Evolutionary conservation across 2,797 vertebrate genomes (phyloP), one percentile per base, ranked within the genome.

Genomic region (Acanthurus leucopareius): DNA sequence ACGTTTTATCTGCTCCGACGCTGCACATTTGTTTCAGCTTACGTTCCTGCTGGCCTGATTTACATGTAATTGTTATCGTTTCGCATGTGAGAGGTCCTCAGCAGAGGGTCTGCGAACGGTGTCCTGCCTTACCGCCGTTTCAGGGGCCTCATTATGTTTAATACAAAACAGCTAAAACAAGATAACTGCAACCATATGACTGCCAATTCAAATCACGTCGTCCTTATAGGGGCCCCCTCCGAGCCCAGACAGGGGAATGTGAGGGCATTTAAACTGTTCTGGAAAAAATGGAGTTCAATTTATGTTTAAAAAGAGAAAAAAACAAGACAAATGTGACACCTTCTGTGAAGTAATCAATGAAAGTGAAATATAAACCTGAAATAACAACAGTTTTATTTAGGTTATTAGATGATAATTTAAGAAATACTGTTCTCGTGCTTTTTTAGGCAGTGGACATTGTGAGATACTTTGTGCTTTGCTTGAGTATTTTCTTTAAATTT

Each of bases 181-280:
- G 69, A 63, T 85, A 88, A 90, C 14, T 81, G 79, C 77, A 84
- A 70, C 86, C 86, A 89, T 20, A 73, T 84, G 84, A 69, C 53
- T 68, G 75, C 77, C 72, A 11, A n/a, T 61, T 70, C 54, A 20
- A 16, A 80, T 86, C 57, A 67, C 17, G 10, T 8, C 14, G 0
- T 40, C 7, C 17, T 20, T 7, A 22, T 7, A 25, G 51, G 22
- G 40, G 56, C 74, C 59, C 5, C 20, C n/a, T 56, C 61, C 25
- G 38, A 1, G 3, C 66, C 5, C 4, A 20, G 56, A 53, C 2
- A 14, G 3, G n/a, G 32, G 16, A 19, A 69, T 28, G 45, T 77
- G 9, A 53, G 72, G 10, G 19, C 19, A 8, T 45, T 60, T 16
- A 14, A 48, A 44, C 25, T 9, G 20, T 17, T 57, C 32, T 22